Percentiles rank a stretch among this genome's conserved stretches.
Evolutionary conservation across 2,797 vertebrate genomes (phyloP).

Genomic region (Urosaurus nigricauda): DNA sequence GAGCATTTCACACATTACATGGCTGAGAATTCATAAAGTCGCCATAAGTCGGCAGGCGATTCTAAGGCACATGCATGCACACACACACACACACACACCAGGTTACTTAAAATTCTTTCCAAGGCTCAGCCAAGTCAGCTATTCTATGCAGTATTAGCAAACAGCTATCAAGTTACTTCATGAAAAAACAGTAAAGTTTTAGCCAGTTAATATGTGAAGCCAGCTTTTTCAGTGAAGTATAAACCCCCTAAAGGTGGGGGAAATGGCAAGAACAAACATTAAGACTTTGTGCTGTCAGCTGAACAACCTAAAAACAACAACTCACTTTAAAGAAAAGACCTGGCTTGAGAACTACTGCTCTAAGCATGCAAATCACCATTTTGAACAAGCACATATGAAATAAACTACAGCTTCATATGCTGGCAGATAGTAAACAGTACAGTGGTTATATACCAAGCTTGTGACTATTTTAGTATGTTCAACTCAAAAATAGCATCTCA

Average conservation of each 20-base stretch:
- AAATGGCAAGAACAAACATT: background rate
- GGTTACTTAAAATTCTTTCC: background rate
- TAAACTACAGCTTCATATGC: background rate
- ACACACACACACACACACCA: background rate
- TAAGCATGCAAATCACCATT: background rate
- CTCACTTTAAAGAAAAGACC: background rate
- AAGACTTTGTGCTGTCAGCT: background rate
- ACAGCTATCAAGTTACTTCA: background rate
- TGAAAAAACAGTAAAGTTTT: background rate
- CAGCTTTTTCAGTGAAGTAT: background rate
- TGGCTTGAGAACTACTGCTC: conserved; percentile 9
- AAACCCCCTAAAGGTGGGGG: background rate
- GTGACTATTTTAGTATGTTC: background rate
- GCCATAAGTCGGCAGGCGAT: no score
- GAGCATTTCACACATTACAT: background rate
- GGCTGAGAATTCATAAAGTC: background rate
- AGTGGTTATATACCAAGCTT: background rate
- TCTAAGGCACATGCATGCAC: no score
- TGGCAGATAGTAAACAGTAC: background rate
- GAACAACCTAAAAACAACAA: background rate
- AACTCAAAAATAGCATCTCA: background rate
- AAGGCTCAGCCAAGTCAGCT: background rate
- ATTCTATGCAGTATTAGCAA: background rate
- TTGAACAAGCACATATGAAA: background rate
- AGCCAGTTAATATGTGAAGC: background rate